Base-by-base conservation (phyloP, 2,888 invertebrate species). In the Sericinus montela region DNA sequence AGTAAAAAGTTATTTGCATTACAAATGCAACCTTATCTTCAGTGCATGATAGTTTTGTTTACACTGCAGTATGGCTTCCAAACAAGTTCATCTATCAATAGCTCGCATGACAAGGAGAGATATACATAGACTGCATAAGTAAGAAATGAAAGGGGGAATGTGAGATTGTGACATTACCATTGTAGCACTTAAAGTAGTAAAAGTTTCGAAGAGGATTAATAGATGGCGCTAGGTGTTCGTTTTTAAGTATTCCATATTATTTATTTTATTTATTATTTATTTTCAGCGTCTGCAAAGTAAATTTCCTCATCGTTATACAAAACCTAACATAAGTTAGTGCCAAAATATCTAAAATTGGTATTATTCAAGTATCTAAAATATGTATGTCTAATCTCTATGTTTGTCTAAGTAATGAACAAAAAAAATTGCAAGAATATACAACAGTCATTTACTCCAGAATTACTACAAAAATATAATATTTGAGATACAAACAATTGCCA, bases 1-100 rank as follows among this genome's bases (percentile, higher is more conserved):
- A 73, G 69, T 72, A 68, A 65, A 63, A 64, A 74, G 69, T 68
- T 69, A 65, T 65, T 68, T 68, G 70, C 77, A 83, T 75, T 84
- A 75, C 79, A 84, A 80, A 64, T 88, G 86, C 87, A 86, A 74
- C 84, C 82, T 80, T 88, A 88, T 75, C 54, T 48, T 47, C 3
- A 55, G 29, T 15, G 44, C 0, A 42, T 58, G 71, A 86, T 73
- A 69, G 84, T 75, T 79, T 72, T 69, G 69, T 80, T 82, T 81
- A 58, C 67, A 67, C 68, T 69, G 73, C 48, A 52, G 42, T 19
- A 53, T 56, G 73, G 73, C 75, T 75, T 51, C 57, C 55, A 57
- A 55, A 60, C 58, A 65, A 70, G 66, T 72, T 67, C 71, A 53
- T 61, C 65, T 4, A 8, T 67, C 62, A 60, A 65, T 64, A 64